Evolutionary conservation across 2,113 vertebrate genomes (phyloP).

Genomic region (Pedionomus torquatus): DNA sequence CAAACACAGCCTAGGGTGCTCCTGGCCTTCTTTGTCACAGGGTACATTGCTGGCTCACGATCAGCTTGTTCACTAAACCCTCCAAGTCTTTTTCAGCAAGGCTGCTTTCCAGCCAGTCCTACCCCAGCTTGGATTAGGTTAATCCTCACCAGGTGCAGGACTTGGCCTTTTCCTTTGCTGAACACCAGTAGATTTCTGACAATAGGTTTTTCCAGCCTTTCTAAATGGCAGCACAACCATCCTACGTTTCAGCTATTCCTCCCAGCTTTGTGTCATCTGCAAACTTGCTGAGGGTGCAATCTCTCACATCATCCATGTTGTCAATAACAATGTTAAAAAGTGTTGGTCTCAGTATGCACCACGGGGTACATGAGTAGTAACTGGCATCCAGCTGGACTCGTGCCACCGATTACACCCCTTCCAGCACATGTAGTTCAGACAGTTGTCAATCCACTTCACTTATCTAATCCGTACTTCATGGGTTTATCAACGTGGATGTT

Average conservation of each 20-base stretch:
- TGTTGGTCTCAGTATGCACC: background rate
- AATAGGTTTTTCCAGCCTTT: background rate
- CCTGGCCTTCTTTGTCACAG: background rate
- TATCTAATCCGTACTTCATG: background rate
- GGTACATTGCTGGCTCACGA: background rate
- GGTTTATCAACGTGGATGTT: background rate
- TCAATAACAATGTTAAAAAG: background rate
- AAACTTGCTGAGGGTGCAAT: background rate
- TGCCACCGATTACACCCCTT: background rate
- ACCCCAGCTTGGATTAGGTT: background rate
- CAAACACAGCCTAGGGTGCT: background rate
- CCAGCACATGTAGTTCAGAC: background rate
- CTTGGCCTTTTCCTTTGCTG: background rate
- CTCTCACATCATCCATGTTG: background rate
- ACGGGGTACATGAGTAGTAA: background rate
- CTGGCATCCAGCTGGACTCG: background rate
- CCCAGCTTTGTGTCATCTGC: background rate
- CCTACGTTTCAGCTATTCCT: background rate
- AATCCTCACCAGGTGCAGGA: background rate
- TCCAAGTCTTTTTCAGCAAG: background rate
- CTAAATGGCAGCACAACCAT: background rate
- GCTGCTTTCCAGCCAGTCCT: background rate
- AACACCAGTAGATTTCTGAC: background rate
- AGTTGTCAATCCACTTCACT: background rate
- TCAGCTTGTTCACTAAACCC: background rate